Evolutionary conservation across 2,113 vertebrate genomes (phyloP).

Genomic region (Forbesichthys agassizii): DNA sequence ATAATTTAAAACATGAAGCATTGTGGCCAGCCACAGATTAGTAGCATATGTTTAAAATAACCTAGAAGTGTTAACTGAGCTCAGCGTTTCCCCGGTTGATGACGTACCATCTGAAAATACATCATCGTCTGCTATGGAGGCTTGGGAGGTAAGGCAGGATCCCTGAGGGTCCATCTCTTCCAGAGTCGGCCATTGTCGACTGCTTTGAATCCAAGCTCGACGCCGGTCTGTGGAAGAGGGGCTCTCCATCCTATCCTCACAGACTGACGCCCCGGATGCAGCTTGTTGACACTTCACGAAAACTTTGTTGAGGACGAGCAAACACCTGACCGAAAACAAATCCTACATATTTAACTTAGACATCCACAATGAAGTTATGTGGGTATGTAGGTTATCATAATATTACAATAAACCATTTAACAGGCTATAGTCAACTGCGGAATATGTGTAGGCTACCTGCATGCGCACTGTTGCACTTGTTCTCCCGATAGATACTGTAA

Average conservation of each 20-base stretch:
- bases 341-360: too few species aligned
- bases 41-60: too few species aligned
- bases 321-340: too few species aligned
- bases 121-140: slow-evolving; percentile 70
- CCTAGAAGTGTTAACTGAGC: too few species aligned
- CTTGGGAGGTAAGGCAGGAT: slow-evolving; percentile 25
- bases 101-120: slow-evolving; percentile 79
- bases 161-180: slow-evolving; percentile 63
- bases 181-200: slow-evolving; percentile 71
- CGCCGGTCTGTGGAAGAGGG: slow-evolving; percentile 75
- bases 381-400: too few species aligned
- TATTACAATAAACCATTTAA: neutral
- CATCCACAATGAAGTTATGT: too few species aligned
- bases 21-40: too few species aligned
- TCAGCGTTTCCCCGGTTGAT: neutral
- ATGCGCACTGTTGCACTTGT: too few species aligned
- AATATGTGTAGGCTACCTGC: slow-evolving; percentile 13
- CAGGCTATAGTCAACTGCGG: neutral
- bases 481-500: too few species aligned
- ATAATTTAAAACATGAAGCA: too few species aligned
- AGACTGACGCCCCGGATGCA: neutral
- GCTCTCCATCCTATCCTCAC: slow-evolving; percentile 70
- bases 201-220: slow-evolving; percentile 80
- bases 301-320: neutral
- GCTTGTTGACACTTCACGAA: neutral